A percentile compares a stretch with the other conserved stretches of the same genome.
Conservation (phyloP, 2,797 vertebrate species). For the Hybognathus amarus region DNA sequence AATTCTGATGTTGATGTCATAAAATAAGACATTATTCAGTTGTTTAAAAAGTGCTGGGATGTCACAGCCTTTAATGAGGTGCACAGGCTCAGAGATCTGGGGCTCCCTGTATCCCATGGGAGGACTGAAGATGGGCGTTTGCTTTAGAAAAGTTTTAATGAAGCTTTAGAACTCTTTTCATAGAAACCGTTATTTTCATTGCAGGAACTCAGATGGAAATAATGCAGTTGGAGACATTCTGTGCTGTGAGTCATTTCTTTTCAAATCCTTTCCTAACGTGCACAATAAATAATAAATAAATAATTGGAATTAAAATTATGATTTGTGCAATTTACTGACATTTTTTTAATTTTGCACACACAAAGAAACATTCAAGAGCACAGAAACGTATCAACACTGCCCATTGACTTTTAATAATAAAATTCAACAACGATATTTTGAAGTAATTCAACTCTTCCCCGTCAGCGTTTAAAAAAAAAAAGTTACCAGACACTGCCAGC, state of each 20-base stretch:
- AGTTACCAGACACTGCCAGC: no score
- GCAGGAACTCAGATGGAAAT: neutral
- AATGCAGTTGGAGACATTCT: neutral
- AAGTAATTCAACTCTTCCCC: no score
- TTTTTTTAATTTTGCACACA: neutral
- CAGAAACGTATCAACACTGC: no score
- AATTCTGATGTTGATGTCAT: slow-evolving; percentile 24
- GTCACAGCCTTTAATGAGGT: slow-evolving; percentile 72
- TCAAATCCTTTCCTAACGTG: neutral
- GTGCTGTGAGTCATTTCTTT: neutral
- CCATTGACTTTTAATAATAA: no score
- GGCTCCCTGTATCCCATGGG: slow-evolving; percentile 53
- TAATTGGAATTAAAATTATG: neutral
- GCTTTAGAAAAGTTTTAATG: slow-evolving; percentile 76
- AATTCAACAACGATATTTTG: no score
- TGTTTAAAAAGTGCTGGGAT: slow-evolving; percentile 34
- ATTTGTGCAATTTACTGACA: neutral
- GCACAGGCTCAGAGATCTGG: slow-evolving; percentile 43
- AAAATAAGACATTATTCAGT: slow-evolving; percentile 41
- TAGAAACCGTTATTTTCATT: slow-evolving; percentile 36
- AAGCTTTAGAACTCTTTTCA: slow-evolving; percentile 68
- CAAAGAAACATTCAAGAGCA: no score
- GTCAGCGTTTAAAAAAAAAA: no score
- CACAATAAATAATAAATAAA: neutral
- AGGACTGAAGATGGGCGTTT: slow-evolving; percentile 57